These are phyloP conservation scores for Ptychadena robeensis DNA, from an alignment of 2,797 vertebrate species.

Conservation along the genomic window DNA sequence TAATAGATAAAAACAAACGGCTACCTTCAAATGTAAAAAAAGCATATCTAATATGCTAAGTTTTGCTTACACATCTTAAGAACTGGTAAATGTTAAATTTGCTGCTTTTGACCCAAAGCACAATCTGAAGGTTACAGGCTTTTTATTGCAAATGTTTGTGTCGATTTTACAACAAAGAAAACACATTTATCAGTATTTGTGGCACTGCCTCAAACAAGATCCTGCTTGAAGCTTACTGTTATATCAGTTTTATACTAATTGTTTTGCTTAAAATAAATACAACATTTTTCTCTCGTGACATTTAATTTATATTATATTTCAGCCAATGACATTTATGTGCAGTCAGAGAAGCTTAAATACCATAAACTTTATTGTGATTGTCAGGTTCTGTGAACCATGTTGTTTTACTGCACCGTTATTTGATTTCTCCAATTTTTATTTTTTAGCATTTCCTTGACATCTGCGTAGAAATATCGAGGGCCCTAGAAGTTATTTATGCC, in stretches of 20 bases:
- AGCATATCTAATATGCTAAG: neutral
- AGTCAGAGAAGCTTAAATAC: constrained; percentile 46
- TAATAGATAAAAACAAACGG: neutral
- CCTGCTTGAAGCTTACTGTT: constrained; percentile 10
- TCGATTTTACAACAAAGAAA: neutral
- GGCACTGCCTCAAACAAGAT: neutral
- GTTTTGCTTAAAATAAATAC: constrained; percentile 34
- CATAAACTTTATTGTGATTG: constrained; percentile 47
- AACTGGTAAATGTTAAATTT: neutral
- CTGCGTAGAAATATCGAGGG: constrained; percentile 22
- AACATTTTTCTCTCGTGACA: constrained; percentile 41
- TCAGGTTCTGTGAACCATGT: constrained; percentile 46
- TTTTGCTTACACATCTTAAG: neutral
- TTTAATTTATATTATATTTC: constrained; percentile 40
- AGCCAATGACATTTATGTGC: constrained; percentile 51
- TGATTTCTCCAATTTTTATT: constrained; percentile 46
- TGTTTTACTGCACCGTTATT: constrained; percentile 51
- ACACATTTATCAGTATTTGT: neutral
- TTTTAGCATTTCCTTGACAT: constrained; percentile 56
- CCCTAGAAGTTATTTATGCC: constrained; percentile 38
- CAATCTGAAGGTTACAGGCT: constrained; percentile 8
- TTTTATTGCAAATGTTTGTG: neutral
- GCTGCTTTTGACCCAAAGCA: neutral
- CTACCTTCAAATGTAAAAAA: neutral
- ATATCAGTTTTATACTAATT: constrained; percentile 37